Percentiles rank a stretch among this genome's conserved stretches.
Evolutionary conservation across 1,140 invertebrate genomes (phyloP).

Genomic region (Heterodera schachtii): DNA sequence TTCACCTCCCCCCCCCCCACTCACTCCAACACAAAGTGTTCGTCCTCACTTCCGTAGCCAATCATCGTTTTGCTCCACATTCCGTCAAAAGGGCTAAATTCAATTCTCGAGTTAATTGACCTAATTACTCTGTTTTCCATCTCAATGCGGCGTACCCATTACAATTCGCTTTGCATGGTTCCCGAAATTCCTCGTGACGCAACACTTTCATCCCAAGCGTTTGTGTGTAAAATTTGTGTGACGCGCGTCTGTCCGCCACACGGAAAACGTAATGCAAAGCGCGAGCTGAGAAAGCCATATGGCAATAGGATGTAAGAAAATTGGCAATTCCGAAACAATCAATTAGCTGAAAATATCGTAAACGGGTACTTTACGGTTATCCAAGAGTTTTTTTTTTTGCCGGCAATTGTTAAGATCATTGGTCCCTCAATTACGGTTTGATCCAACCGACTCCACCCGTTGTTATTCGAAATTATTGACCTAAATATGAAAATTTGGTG

Average conservation of each 20-base stretch:
- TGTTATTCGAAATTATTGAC: no score
- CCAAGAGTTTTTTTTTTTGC: no score
- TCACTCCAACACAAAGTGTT: constrained; percentile 87
- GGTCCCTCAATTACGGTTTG: no score
- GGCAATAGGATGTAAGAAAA: no score
- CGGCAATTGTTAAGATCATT: no score
- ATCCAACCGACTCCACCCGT: no score
- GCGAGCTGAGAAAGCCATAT: background rate
- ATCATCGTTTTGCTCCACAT: constrained; percentile 99
- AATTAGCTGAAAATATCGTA: no score
- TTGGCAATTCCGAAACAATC: no score
- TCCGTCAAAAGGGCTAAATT: constrained; percentile 85
- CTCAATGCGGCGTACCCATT: constrained; percentile 13
- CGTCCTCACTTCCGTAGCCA: constrained; percentile 91
- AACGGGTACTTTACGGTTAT: no score
- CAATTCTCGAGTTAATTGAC: no score
- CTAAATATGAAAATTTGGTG: no score
- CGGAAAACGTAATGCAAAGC: constrained; percentile 78
- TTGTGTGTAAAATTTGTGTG: constrained; percentile 83
- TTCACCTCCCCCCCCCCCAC: no score
- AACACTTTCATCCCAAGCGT: constrained; percentile 92
- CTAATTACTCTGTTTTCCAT: background rate
- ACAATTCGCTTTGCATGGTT: constrained; percentile 65
- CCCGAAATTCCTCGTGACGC: constrained; percentile 92
- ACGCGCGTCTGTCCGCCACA: constrained; percentile 81